Evolutionary conservation across 1,140 invertebrate genomes (phyloP), one percentile per base, ranked within the genome.

Genomic region (Augochlora pura): DNA sequence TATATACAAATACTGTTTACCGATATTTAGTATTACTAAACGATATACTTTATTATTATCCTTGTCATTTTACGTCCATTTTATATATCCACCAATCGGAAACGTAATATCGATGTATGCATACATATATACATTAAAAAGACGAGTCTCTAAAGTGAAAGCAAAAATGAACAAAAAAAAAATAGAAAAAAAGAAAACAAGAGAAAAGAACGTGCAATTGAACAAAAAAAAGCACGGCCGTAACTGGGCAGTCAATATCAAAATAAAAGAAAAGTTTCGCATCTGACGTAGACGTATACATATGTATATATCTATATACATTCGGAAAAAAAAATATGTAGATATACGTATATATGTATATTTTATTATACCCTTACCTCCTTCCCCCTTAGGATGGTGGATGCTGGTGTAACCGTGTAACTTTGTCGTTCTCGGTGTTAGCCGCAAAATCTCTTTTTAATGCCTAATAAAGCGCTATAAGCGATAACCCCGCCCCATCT

Each of bases 371-470:
- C 80, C 84, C 83, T 69, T 75, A 74, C 71, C 80, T 84, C 81
- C 85, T 84, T 79, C 82, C 88, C 88, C 90, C 87, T 89, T 91
- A 92, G 91, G 91, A 91, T 92, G 91, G 90, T 92, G 91, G 91
- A 91, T 92, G 91, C 91, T 92, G 91, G 90, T 93, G 91, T 92
- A 88, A 93, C 90, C 91, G 91, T 93, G 91, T 92, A 91, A 92
- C 90, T 92, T 91, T 93, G 92, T 93, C 88, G 91, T 93, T 91
- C 88, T 93, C 90, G 91, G 91, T 92, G 92, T 93, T 93, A 92
- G 91, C 90, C 89, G 91, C 91, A 91, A 93, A 86, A 90, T 88
- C 80, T 90, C 68, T 72, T 84, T 49, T 89, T 88, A 87, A 90
- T 85, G 85, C 85, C 85, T 86, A 80, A 54, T 79, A 67, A n/a